Conservation (phyloP, 2,888 invertebrate genomes). For the Mythimna loreyi region DNA sequence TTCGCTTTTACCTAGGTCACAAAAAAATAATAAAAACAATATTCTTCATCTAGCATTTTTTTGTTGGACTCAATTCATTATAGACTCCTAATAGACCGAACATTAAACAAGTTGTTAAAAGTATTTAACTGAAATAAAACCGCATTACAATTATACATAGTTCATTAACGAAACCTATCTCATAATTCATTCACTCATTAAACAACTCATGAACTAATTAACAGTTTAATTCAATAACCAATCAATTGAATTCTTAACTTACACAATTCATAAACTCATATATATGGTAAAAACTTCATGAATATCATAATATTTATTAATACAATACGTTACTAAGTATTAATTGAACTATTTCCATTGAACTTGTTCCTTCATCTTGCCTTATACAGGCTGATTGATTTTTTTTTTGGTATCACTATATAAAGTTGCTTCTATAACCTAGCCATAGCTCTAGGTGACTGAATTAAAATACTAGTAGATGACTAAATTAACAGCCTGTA, state of each 20-base stretch:
- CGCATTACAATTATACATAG: conserved; percentile 8
- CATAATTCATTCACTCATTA: conserved; percentile 2
- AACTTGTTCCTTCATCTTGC: conserved; percentile 17
- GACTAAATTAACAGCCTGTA: conserved; percentile 54
- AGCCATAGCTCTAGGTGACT: conserved; percentile 48
- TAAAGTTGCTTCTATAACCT: conserved; percentile 10
- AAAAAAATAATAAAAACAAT: background rate
- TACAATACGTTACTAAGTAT: conserved; percentile 35
- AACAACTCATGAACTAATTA: conserved; percentile 19
- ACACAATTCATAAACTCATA: conserved; percentile 35
- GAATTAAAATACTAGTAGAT: conserved; percentile 57
- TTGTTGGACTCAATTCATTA: no score
- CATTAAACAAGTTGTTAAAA: background rate
- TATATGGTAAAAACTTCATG: conserved; percentile 34
- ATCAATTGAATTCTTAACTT: conserved; percentile 33
- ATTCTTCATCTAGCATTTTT: no score
- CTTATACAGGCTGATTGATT: background rate
- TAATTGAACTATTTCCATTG: conserved; percentile 49
- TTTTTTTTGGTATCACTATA: conserved; percentile 36
- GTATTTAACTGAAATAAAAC: conserved; percentile 11
- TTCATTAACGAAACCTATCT: background rate
- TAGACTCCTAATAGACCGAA: no score
- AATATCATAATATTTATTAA: conserved; percentile 57
- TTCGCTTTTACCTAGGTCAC: no score
- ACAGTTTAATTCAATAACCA: conserved; percentile 23